A percentile compares a stretch with the other conserved stretches of the same genome.
Evolutionary conservation across 2,888 invertebrate species (phyloP).

Genomic region (Helicoverpa assulta): DNA sequence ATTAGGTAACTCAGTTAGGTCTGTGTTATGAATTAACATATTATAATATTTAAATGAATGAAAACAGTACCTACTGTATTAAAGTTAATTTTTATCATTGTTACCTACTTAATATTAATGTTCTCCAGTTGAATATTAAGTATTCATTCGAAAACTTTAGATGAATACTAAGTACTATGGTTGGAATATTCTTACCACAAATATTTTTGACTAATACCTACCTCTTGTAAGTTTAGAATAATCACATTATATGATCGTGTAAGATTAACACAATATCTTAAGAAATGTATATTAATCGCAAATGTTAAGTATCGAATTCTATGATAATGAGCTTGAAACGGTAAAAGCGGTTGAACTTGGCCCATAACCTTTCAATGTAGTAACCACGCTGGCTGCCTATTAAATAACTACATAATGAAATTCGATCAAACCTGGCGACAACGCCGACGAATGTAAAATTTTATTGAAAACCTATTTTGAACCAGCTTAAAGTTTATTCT

Average conservation of each 20-base stretch:
- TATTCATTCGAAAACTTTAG: conserved; percentile 39
- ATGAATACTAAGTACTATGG: conserved; percentile 39
- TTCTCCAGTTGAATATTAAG: conserved; percentile 35
- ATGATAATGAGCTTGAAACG: conserved; percentile 50
- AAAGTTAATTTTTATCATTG: conserved; percentile 30
- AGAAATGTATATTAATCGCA: conserved; percentile 41
- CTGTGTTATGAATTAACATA: neutral
- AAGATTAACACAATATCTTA: conserved; percentile 35
- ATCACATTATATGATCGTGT: conserved; percentile 34
- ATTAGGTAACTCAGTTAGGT: neutral
- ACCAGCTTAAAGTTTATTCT: conserved; percentile 17
- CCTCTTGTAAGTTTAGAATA: conserved; percentile 17
- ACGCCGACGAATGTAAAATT: conserved; percentile 28
- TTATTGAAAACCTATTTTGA: conserved; percentile 29
- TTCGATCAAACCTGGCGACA: conserved; percentile 32
- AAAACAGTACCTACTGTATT: conserved; percentile 21
- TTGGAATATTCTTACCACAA: conserved; percentile 24
- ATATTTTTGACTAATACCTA: conserved; percentile 16
- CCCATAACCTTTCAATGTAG: conserved; percentile 71
- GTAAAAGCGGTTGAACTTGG: conserved; percentile 80
- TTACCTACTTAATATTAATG: conserved; percentile 23
- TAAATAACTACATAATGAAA: conserved; percentile 42
- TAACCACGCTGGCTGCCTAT: conserved; percentile 48
- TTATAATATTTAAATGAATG: conserved; percentile 12
- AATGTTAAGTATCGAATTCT: conserved; percentile 53